Conservation (phyloP, 2,797 vertebrate genomes). For the Pseudochirops corinnae region DNA sequence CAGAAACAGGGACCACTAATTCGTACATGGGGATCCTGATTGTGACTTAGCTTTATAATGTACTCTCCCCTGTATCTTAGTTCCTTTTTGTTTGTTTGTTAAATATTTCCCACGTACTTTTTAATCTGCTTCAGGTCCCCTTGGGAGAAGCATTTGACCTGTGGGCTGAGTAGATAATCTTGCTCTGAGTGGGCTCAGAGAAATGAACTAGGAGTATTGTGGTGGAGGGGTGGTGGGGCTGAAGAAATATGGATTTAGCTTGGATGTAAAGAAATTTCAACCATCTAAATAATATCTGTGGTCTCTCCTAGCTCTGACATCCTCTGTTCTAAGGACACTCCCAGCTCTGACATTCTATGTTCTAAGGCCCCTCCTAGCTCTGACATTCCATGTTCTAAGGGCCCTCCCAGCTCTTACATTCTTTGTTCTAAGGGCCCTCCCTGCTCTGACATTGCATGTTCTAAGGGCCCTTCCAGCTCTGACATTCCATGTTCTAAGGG, state of each 20-base stretch:
- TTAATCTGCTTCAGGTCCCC: not conserved
- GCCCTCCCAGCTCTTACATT: too few species aligned
- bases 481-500: too few species aligned
- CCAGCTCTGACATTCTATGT: too few species aligned
- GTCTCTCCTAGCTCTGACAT: not conserved
- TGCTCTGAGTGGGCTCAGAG: not conserved
- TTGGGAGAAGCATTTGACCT: not conserved
- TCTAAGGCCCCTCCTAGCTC: too few species aligned
- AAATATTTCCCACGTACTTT: not conserved
- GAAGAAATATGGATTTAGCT: not conserved
- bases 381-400: too few species aligned
- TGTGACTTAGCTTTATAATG: too few species aligned
- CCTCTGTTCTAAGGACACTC: not conserved
- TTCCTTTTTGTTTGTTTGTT: not conserved
- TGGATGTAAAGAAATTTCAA: not conserved
- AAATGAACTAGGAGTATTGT: not conserved
- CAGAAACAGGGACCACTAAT: too few species aligned
- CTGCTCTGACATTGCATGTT: too few species aligned
- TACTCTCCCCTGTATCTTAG: too few species aligned
- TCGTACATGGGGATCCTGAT: too few species aligned
- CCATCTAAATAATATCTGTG: not conserved
- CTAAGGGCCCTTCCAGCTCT: too few species aligned
- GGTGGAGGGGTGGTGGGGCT: not conserved
- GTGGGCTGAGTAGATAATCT: not conserved
- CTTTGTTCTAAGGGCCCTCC: too few species aligned